Percentiles rank a stretch among this genome's conserved stretches.
Evolutionary conservation across 2,888 invertebrate genomes (phyloP).

Genomic region (Chrysotoxum bicinctum): DNA sequence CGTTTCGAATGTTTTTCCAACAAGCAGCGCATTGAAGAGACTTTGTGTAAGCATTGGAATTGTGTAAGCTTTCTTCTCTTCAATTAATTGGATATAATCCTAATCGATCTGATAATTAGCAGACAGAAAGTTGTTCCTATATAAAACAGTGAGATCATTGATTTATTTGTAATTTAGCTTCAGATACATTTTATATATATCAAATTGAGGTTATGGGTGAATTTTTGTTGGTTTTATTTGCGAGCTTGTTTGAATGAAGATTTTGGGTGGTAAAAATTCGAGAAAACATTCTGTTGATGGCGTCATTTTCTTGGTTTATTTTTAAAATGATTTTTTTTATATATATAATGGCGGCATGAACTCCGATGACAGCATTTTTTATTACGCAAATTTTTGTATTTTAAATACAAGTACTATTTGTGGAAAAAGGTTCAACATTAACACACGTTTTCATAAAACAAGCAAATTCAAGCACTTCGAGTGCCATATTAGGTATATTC

Average conservation of each 20-base stretch:
- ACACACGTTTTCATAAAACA: too few species aligned
- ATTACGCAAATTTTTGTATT: background rate
- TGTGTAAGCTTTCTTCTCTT: background rate
- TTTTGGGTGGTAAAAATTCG: conserved; percentile 3
- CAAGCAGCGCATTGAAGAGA: background rate
- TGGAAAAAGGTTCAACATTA: too few species aligned
- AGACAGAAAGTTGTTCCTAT: conserved; percentile 32
- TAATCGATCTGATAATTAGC: conserved; percentile 65
- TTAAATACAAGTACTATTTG: background rate
- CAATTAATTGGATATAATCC: conserved; percentile 39
- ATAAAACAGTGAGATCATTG: conserved; percentile 59
- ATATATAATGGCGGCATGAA: background rate
- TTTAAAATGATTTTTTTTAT: background rate
- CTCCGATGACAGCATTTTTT: background rate
- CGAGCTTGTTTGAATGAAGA: background rate
- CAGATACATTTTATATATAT: background rate
- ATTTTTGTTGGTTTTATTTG: background rate
- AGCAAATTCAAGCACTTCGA: too few species aligned
- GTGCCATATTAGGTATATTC: too few species aligned
- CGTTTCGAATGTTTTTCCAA: background rate
- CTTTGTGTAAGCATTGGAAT: background rate
- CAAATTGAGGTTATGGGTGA: background rate
- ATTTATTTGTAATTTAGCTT: conserved; percentile 43
- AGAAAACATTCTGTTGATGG: background rate
- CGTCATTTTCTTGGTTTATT: conserved; percentile 4